Conservation (phyloP, 1,140 invertebrate species). For the Galleria mellonella region DNA sequence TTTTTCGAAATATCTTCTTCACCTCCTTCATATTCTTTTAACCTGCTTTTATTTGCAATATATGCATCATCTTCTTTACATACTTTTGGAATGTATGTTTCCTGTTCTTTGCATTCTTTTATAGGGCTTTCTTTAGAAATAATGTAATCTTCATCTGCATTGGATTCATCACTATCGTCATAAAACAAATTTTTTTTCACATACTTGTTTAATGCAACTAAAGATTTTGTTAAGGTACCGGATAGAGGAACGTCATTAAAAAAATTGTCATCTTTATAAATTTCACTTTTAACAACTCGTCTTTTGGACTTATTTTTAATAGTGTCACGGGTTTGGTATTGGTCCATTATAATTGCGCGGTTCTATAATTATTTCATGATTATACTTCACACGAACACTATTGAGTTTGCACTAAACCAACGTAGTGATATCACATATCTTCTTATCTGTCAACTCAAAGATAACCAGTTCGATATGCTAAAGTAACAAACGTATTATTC, state of each 20-base stretch:
- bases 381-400: constrained; percentile 26
- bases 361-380: constrained; percentile 23
- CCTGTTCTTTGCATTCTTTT: no score
- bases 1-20: no score
- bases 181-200: constrained; percentile 60
- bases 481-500: background rate
- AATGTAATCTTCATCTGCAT: background rate
- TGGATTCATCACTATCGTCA: constrained; percentile 29
- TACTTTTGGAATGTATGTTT: no score
- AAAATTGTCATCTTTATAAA: constrained; percentile 43
- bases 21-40: no score
- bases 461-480: background rate
- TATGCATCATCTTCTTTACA: no score
- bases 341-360: constrained; percentile 33
- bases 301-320: constrained; percentile 9
- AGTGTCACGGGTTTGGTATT: constrained; percentile 9
- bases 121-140: no score
- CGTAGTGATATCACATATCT: constrained; percentile 27
- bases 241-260: constrained; percentile 45
- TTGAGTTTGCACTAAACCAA: constrained; percentile 23
- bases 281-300: constrained; percentile 7
- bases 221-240: constrained; percentile 49
- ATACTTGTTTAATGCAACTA: constrained; percentile 52
- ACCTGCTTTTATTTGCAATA: no score
- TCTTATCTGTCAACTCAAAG: background rate